phyloP scores from a whole-genome alignment of 2,888 invertebrate species.

The Trachelus iudaicus region DNA sequence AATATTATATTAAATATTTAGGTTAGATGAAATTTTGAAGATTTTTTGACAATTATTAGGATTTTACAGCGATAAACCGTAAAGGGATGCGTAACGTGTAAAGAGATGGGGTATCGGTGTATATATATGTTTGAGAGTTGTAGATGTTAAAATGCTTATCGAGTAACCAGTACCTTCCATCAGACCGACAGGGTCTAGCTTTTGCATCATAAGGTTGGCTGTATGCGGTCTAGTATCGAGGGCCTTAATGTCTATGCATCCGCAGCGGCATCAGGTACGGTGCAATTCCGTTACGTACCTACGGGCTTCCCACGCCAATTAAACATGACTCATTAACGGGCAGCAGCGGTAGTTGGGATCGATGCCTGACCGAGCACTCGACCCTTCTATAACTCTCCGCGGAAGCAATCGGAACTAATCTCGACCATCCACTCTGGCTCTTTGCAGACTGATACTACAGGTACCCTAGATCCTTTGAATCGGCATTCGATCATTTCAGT shows the following conservation, averaged over 20 bases:
- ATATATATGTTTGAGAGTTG: neutral
- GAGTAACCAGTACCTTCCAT: neutral
- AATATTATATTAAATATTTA: neutral
- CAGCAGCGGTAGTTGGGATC: constrained; percentile 58
- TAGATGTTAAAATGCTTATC: neutral
- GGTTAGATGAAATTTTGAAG: neutral
- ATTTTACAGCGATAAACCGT: too few species aligned
- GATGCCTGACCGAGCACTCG: constrained; percentile 45
- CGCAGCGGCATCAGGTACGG: constrained; percentile 32
- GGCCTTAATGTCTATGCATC: constrained; percentile 33
- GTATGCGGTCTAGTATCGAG: constrained; percentile 12
- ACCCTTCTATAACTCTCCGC: constrained; percentile 51
- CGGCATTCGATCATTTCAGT: neutral
- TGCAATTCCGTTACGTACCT: constrained; percentile 60
- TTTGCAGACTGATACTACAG: neutral
- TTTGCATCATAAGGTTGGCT: constrained; percentile 5
- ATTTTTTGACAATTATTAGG: neutral
- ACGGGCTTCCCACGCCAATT: constrained; percentile 65
- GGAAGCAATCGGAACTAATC: constrained; percentile 61
- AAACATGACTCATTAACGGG: constrained; percentile 67
- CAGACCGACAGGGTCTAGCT: neutral
- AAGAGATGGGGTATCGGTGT: neutral
- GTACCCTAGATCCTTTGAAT: neutral
- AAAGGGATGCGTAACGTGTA: neutral
- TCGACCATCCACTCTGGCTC: constrained; percentile 40